Evolutionary conservation across 35 echinoderm and acorn worm genomes (phyloP).

Genomic region (Anneissia japonica): DNA sequence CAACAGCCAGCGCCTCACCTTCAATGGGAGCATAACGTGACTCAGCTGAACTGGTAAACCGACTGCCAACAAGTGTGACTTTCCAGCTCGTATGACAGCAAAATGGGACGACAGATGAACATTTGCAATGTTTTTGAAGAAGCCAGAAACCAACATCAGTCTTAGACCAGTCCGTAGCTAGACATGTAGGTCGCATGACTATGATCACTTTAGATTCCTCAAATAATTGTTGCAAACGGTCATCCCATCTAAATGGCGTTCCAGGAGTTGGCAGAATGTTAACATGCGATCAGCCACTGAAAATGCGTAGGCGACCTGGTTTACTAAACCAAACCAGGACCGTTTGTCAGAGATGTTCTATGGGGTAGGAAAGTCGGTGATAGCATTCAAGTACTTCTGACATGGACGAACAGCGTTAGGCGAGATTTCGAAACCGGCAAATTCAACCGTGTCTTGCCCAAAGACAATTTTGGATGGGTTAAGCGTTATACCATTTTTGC

Average conservation of each 20-base stretch:
- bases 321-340: neutral
- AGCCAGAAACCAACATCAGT: constrained; percentile 13
- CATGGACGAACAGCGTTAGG: neutral
- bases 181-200: constrained; percentile 3
- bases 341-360: neutral
- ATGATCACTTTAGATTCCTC: too few relatives aligned
- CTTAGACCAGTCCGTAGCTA: constrained; percentile 9
- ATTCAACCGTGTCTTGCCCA: neutral
- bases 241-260: neutral
- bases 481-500: neutral
- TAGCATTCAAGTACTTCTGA: neutral
- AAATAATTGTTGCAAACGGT: neutral
- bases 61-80: constrained; percentile 23
- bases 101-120: neutral
- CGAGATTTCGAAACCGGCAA: constrained; percentile 13
- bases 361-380: constrained; percentile 10
- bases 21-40: constrained; percentile 16
- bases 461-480: neutral
- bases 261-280: neutral
- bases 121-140: constrained; percentile 20
- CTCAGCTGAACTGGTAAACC: constrained; percentile 23
- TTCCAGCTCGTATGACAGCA: constrained; percentile 19
- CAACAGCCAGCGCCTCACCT: constrained; percentile 23
- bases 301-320: neutral
- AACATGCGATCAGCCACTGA: neutral